A percentile compares a stretch with the other conserved stretches of the same genome.
Conservation (phyloP, 2,888 invertebrate genomes). For the Anorthoa munda region DNA sequence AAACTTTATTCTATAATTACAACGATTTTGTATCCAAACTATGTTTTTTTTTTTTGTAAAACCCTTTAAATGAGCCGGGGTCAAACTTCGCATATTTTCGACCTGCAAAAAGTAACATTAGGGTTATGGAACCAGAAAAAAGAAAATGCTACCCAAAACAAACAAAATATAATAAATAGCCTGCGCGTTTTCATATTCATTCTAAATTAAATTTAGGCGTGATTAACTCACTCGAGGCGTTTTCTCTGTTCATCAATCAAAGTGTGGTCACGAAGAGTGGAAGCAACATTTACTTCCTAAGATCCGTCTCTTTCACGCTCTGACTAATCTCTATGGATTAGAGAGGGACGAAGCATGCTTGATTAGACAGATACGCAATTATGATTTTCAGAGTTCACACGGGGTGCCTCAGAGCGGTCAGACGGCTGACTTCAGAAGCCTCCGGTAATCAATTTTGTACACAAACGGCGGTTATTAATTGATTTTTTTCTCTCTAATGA, state of each 20-base stretch:
- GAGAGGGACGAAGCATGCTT: slow-evolving; percentile 75
- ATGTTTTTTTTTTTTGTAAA: slow-evolving; percentile 44
- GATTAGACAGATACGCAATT: slow-evolving; percentile 84
- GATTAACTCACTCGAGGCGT: slow-evolving; percentile 89
- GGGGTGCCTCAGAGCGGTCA: slow-evolving; percentile 78
- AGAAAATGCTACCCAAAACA: slow-evolving; percentile 83
- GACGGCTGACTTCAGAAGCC: slow-evolving; percentile 88
- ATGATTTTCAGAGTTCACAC: slow-evolving; percentile 87
- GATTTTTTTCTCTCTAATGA: slow-evolving; percentile 87
- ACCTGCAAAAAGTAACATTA: slow-evolving; percentile 66
- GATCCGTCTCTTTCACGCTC: slow-evolving; percentile 75
- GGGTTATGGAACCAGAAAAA: slow-evolving; percentile 67
- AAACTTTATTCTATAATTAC: slow-evolving; percentile 53
- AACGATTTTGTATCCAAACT: slow-evolving; percentile 50
- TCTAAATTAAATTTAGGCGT: slow-evolving; percentile 90
- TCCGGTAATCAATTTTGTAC: slow-evolving; percentile 89
- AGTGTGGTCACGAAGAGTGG: slow-evolving; percentile 79
- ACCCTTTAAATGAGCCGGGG: slow-evolving; percentile 57
- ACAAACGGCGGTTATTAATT: slow-evolving; percentile 89
- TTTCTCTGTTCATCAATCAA: slow-evolving; percentile 91
- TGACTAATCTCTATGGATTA: slow-evolving; percentile 50
- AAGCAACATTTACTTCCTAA: slow-evolving; percentile 85
- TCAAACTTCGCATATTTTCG: slow-evolving; percentile 64
- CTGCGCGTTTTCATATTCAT: slow-evolving; percentile 82
- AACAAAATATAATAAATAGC: slow-evolving; percentile 86